Conservation (phyloP, 2,888 invertebrate genomes). For the Leptodirus hochenwartii region DNA sequence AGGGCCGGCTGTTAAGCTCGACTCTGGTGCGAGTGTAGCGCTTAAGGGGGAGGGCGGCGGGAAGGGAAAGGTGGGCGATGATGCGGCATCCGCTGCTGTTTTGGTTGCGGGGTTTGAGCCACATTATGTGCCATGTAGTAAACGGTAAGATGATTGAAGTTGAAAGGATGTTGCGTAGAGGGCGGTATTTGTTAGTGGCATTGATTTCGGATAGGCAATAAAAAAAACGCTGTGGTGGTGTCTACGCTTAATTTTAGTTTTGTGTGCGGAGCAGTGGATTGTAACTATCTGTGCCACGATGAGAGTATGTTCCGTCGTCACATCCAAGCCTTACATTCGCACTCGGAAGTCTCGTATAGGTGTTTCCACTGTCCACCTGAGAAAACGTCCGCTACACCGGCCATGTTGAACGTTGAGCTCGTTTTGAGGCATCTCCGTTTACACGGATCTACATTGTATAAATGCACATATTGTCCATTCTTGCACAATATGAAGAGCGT, state of each 20-base stretch:
- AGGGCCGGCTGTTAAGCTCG: slow-evolving; percentile 12
- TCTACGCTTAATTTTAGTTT: slow-evolving; percentile 26
- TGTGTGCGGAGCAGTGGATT: slow-evolving; percentile 51
- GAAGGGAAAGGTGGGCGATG: slow-evolving; percentile 12
- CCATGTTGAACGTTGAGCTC: slow-evolving; percentile 34
- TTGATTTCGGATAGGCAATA: no score
- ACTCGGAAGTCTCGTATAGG: slow-evolving; percentile 25
- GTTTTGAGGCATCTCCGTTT: slow-evolving; percentile 54
- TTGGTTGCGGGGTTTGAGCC: slow-evolving; percentile 2
- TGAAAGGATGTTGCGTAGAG: not conserved
- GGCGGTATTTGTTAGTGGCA: no score
- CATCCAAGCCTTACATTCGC: slow-evolving; percentile 49
- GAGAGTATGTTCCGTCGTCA: slow-evolving; percentile 55
- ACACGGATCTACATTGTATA: slow-evolving; percentile 54
- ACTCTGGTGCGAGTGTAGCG: not conserved
- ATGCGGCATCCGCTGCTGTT: slow-evolving; percentile 4
- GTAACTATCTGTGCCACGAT: slow-evolving; percentile 51
- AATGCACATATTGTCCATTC: slow-evolving; percentile 50
- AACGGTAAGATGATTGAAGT: slow-evolving; percentile 10
- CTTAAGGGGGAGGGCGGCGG: slow-evolving; percentile 12
- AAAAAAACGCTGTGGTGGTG: no score
- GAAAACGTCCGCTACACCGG: slow-evolving; percentile 24
- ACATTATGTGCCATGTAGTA: slow-evolving; percentile 12
- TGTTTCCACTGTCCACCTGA: not conserved
- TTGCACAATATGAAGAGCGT: slow-evolving; percentile 41